Percentiles rank a stretch among this genome's conserved stretches.
Evolutionary conservation across 2,888 invertebrate genomes (phyloP).

Genomic region (Melieria omissa): DNA sequence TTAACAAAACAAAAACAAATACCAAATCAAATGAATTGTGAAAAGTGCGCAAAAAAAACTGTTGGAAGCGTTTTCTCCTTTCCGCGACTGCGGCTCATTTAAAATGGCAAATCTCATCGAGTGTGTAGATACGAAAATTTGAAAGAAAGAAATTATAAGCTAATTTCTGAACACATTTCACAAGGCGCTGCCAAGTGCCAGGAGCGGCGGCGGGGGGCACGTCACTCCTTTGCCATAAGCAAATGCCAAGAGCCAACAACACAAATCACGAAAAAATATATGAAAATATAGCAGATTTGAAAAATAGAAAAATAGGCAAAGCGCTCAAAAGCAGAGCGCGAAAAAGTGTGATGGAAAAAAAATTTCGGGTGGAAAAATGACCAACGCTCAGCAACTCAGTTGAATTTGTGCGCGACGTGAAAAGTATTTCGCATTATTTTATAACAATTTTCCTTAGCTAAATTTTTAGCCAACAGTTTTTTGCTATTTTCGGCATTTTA

Average conservation of each 20-base stretch:
- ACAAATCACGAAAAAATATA: neutral
- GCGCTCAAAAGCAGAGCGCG: slow-evolving; percentile 7
- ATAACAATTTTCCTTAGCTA: slow-evolving; percentile 12
- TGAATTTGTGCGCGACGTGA: slow-evolving; percentile 41
- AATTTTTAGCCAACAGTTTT: slow-evolving; percentile 3
- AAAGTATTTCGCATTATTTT: slow-evolving; percentile 42
- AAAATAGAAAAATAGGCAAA: neutral
- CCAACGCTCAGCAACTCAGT: slow-evolving; percentile 25
- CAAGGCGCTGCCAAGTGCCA: slow-evolving; percentile 6
- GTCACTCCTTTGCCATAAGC: neutral
- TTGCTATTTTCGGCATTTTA: neutral
- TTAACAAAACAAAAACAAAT: too few species aligned
- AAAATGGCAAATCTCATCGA: slow-evolving; percentile 27
- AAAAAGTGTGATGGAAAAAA: slow-evolving; percentile 23
- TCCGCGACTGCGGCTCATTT: slow-evolving; percentile 23
- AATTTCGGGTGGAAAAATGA: slow-evolving; percentile 36
- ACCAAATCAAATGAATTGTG: neutral
- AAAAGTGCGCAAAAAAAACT: neutral
- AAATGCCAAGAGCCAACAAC: neutral
- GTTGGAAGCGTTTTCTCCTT: neutral
- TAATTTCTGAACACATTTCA: slow-evolving; percentile 17
- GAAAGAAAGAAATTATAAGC: slow-evolving; percentile 25
- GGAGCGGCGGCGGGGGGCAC: neutral
- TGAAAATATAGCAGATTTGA: neutral
- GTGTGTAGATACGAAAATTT: neutral